Evolutionary conservation across 2,888 invertebrate genomes (phyloP), one percentile per base, ranked within the genome.

Genomic region (Tipula lateralis): DNA sequence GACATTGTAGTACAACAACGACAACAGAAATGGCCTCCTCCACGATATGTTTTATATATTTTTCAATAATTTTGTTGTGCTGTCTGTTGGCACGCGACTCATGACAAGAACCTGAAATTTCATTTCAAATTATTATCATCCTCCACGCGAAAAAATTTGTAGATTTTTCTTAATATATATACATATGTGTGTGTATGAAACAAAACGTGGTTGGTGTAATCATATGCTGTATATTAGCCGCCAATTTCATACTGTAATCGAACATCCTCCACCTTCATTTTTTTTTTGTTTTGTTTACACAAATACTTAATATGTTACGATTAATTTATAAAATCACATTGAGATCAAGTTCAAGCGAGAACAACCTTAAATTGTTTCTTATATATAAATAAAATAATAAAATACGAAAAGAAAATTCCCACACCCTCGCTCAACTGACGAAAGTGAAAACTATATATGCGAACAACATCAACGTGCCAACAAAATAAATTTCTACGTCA

Each of bases 31-130:
- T 13, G 24, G 19, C 66, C 66, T 66, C 66, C 66, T 66, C 66
- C 66, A 66, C 66, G 66, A 24, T 66, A 66, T 66, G 66, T 66
- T 66, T 66, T 66, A 34, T 32, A 32, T 32, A 44, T 44, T 44
- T 44, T 44, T 44, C 44, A 44, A 44, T 44, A 44, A 44, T 44
- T 44, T 66, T 34, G 19, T 19, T 66, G 24, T 24, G 19, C 9
- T 66, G 66, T 66, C 19, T 19, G 66, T 66, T 66, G 66, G 66
- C 66, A 66, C 66, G 66, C 66, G 66, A 66, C 66, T 66, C 24
- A 24, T 66, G 66, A 66, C 66, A 66, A 66, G 66, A 66, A 66
- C 66, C 66, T 66, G 66, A 66, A 66, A 66, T 66, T 66, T 44
- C 4, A 44, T 44, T 44, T 66, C 66, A 66, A 66, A 66, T 66